A percentile compares a stretch with the other conserved stretches of the same genome.
These are phyloP conservation scores for Macrobrachium rosenbergii DNA, from an alignment of 1,140 invertebrate species.

Conservation along the genomic window DNA sequence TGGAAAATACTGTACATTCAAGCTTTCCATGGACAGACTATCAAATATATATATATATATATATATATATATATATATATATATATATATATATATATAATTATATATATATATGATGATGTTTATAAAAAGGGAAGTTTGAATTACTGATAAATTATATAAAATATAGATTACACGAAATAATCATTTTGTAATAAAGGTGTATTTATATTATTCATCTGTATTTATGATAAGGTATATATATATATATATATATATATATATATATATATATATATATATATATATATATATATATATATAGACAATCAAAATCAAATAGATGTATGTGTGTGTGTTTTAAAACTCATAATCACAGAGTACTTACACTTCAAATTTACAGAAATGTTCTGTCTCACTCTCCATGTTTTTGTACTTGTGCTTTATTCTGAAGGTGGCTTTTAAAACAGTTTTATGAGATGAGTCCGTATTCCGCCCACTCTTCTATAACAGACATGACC, in stretches of 20 bases:
- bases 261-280: constrained; percentile 18
- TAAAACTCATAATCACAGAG: too few relatives aligned
- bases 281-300: not conserved
- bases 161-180: not conserved
- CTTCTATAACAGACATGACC: constrained; percentile 31
- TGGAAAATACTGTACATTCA: too few relatives aligned
- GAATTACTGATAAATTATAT: too few relatives aligned
- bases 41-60: not conserved
- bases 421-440: too few relatives aligned
- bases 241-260: constrained; percentile 13
- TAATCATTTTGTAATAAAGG: too few relatives aligned
- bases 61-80: not conserved
- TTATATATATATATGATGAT: not conserved
- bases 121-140: not conserved
- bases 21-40: too few relatives aligned
- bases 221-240: not conserved
- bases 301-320: not conserved
- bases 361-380: too few relatives aligned
- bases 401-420: too few relatives aligned
- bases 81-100: not conserved
- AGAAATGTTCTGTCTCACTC: too few relatives aligned
- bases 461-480: constrained; percentile 16
- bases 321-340: too few relatives aligned
- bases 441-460: constrained; percentile 10
- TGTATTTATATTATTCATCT: not conserved